Evolutionary conservation across 2,888 invertebrate species (phyloP).

Genomic region (Helobdella robusta): DNA sequence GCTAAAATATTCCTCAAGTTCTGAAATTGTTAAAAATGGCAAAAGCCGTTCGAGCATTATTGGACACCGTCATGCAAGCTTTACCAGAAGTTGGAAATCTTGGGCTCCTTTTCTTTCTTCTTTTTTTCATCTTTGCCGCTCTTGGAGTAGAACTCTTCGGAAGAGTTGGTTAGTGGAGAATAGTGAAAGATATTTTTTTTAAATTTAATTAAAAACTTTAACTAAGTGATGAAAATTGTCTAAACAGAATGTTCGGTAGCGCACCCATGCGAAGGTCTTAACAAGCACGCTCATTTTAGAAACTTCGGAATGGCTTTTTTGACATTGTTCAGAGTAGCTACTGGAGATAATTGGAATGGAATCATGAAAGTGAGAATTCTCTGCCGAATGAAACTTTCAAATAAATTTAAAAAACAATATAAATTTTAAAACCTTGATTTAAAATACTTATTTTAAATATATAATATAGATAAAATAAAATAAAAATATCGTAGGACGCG

Average conservation of each 20-base stretch:
- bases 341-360: slow-evolving; percentile 99
- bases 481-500: slow-evolving; percentile 59
- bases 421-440: neutral
- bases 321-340: slow-evolving; percentile 94
- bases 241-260: slow-evolving; percentile 74
- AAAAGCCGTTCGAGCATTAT: slow-evolving; percentile 88
- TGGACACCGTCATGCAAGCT: slow-evolving; percentile 99
- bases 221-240: neutral
- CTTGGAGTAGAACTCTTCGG: slow-evolving; percentile 97
- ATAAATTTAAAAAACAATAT: neutral
- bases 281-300: slow-evolving; percentile 96
- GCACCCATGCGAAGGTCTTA: slow-evolving; percentile 87
- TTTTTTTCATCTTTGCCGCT: slow-evolving; percentile 99
- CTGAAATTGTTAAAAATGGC: slow-evolving; percentile 98
- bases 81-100: slow-evolving; percentile 97
- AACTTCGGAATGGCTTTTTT: slow-evolving; percentile 96
- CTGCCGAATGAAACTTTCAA: neutral
- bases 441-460: neutral
- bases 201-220: neutral
- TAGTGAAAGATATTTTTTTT: neutral
- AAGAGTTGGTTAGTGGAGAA: slow-evolving; percentile 64
- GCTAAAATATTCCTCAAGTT: slow-evolving; percentile 62
- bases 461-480: neutral
- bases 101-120: slow-evolving; percentile 88
- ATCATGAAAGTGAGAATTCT: slow-evolving; percentile 75